Conservation (phyloP, 1,140 invertebrate species). For the Eubasilissa regina region DNA sequence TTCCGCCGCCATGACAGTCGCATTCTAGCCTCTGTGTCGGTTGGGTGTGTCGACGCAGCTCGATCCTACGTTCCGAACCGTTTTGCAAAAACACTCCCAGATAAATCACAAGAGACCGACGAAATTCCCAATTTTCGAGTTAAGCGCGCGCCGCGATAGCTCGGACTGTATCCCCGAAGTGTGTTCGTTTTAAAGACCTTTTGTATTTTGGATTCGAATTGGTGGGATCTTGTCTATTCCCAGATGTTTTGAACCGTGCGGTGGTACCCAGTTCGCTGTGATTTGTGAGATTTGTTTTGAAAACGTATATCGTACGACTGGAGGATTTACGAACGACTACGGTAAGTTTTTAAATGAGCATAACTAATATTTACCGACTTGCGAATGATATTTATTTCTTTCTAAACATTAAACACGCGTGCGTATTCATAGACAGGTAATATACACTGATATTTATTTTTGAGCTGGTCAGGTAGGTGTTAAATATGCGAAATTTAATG, state of each 20-base stretch:
- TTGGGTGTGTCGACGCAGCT: not conserved
- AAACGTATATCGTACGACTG: slow-evolving; percentile 3
- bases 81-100: slow-evolving; percentile 26
- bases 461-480: no score
- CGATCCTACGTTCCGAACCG: slow-evolving; percentile 10
- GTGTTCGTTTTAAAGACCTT: slow-evolving; percentile 14
- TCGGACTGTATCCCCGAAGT: slow-evolving; percentile 17
- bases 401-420: no score
- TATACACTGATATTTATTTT: no score
- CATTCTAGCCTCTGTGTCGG: slow-evolving; percentile 12
- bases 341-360: slow-evolving; percentile 14
- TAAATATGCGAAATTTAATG: no score
- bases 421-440: no score
- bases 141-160: not conserved
- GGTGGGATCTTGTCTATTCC: not conserved
- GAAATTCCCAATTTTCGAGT: not conserved
- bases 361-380: no score
- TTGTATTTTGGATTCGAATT: slow-evolving; percentile 10
- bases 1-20: slow-evolving; percentile 21
- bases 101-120: slow-evolving; percentile 24
- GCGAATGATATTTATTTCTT: no score
- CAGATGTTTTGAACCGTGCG: slow-evolving; percentile 21
- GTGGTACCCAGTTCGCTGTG: slow-evolving; percentile 15
- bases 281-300: slow-evolving; percentile 36
- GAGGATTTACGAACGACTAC: slow-evolving; percentile 24